Base-by-base conservation (phyloP, 2,797 vertebrate species). In the Phoeniculus purpureus region DNA sequence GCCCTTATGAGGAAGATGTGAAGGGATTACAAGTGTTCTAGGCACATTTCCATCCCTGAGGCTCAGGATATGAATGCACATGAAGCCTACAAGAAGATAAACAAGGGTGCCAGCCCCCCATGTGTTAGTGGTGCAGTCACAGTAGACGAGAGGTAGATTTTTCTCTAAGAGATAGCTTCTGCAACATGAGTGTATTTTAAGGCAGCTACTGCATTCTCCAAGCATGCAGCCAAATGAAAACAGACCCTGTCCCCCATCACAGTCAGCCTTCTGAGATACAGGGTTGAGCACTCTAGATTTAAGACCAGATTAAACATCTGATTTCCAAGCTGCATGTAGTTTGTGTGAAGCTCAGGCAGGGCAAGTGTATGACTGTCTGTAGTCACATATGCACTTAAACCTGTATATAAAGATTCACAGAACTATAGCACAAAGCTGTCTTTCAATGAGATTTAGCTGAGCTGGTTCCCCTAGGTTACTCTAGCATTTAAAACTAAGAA, bases 31-130 rank as follows among this genome's bases (percentile, higher is more conserved):
- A 52, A 61, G 14, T 2, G 6, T 67, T 92, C 61, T 81, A 74
- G 81, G 15, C 80, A 71, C 37, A 51, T 80, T 94, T 93, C 81
- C 72, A 84, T 27, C 72, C 86, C 86, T 1, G 23, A 84, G 88
- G 92, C 86, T 82, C 83, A 90, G 90, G 75, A 93, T 93, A 93
- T 91, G 88, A 94, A 74, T 26, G 20, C 43, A 67, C 64, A 58
- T 0, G 0, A 84, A 90, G 67, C 50, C 32, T 60, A 64, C 47
- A 85, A 29, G 5, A 34, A 54, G 54, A 60, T 22, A 92, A 91
- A 86, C 0, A 4, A 76, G 22, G 22, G 29, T 91, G 50, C 60
- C 86, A 73, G 18, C 12, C 25, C 29, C 18, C 29, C 43, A 15
- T 56, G 52, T 19, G 15, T 66, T 70, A 84, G 48, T 48, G 79